Base-by-base conservation (phyloP, 2,113 vertebrate genomes). In the Stercorarius parasiticus region DNA sequence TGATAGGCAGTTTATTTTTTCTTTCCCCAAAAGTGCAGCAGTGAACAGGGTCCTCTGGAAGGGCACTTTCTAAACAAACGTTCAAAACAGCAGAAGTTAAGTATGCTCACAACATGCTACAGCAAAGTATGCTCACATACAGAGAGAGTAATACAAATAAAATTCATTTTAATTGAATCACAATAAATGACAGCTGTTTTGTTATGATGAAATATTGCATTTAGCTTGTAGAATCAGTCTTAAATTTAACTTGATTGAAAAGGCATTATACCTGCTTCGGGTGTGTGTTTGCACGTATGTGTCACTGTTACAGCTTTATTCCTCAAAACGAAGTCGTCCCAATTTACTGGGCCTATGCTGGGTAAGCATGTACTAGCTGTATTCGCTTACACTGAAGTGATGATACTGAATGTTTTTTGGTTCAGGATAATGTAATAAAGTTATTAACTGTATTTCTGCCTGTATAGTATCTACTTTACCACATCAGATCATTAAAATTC, bases 11-110 rank as follows among this genome's bases (percentile, higher is more conserved):
- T 96, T 97, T 97, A 95, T 95, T 97, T 96, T 95, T 92, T 65
- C 61, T 94, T 95, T 96, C 86, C 98, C 97, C 95, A 97, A 98
- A 98, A 98, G 98, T 98, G 98, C 98, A 98, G 98, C 98, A 98
- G 98, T 98, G 97, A 98, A 98, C 98, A 98, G 98, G 98, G 97
- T 97, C 95, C 95, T 97, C 96, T 94, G 88, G 97, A 98, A 98
- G 98, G 98, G 97, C 98, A 98, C 98, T 98, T 98, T 96, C 98
- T 98, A 98, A 96, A 96, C 70, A 97, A 91, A 88, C 2, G 30
- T 94, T 92, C 77, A 72, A 71, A 92, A 88, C 80, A 95, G 95
- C 73, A 84, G 86, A 88, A 70, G 52, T 36, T n/a, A 34, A 74
- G 20, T 66, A 77, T 15, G 38, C 83, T 96, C 52, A 94, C 73